These are phyloP conservation scores for Tinamus major DNA, from an alignment of 2,797 vertebrate genomes.

Conservation along the genomic window DNA sequence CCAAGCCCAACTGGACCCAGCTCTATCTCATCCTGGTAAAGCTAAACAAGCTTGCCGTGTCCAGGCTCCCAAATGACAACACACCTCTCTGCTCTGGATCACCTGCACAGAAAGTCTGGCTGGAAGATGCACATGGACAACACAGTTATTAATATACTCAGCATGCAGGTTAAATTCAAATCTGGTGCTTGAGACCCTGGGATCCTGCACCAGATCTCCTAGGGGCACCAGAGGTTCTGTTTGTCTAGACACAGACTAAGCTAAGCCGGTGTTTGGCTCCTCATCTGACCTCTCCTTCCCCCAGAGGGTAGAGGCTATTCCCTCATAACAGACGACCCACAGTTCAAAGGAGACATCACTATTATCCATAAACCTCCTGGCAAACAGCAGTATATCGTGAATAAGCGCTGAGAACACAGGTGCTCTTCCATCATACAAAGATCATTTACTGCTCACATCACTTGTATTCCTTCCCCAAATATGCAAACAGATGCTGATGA, in stretches of 20 bases:
- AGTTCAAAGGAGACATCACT: not conserved
- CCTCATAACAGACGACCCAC: not conserved
- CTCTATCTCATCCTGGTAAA: not conserved
- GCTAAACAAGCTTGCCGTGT: not conserved
- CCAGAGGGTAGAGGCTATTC: not conserved
- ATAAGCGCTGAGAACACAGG: not conserved
- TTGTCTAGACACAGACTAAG: not conserved
- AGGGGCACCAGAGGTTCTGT: not conserved
- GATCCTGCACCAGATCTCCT: not conserved
- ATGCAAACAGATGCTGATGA: not conserved
- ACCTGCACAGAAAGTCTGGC: not conserved
- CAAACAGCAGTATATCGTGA: not conserved
- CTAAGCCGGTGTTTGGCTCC: not conserved
- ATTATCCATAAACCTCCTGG: not conserved
- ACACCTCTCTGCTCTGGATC: not conserved
- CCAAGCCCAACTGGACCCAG: not conserved
- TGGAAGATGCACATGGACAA: not conserved
- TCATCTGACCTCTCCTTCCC: not conserved
- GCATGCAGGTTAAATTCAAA: slow-evolving; percentile 31
- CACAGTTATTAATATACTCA: not conserved
- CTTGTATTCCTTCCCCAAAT: not conserved
- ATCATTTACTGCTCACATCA: not conserved
- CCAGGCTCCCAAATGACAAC: not conserved
- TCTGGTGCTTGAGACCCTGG: not conserved
- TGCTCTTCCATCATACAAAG: not conserved